Conservation (phyloP, 1,140 invertebrate species). For the Bombus consobrinus region DNA sequence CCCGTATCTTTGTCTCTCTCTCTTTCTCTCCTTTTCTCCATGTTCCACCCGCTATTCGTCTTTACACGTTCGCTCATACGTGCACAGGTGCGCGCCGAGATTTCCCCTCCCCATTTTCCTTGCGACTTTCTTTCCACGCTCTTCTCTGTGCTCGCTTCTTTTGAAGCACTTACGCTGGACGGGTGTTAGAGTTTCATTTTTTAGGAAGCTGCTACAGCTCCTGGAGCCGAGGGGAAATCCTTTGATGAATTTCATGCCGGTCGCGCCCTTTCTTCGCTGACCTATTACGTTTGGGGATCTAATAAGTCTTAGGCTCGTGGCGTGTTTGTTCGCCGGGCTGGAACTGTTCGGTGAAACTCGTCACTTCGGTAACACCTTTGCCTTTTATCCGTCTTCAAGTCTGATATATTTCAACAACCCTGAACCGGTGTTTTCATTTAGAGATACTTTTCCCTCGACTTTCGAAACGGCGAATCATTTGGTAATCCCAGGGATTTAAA, state of each 20-base stretch:
- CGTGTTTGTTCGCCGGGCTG: background rate
- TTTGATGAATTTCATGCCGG: slow-evolving; percentile 32
- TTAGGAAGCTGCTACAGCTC: slow-evolving; percentile 11
- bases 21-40: slow-evolving; percentile 2
- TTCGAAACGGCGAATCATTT: no score
- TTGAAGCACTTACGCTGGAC: slow-evolving; percentile 31
- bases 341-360: background rate
- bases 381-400: background rate
- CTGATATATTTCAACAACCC: background rate
- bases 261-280: slow-evolving; percentile 15
- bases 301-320: slow-evolving; percentile 7
- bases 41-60: slow-evolving; percentile 57
- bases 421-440: no score
- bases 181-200: slow-evolving; percentile 45
- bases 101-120: slow-evolving; percentile 20
- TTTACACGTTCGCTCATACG: slow-evolving; percentile 52
- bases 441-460: no score
- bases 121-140: slow-evolving; percentile 24
- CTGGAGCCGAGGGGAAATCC: background rate
- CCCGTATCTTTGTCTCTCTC: slow-evolving; percentile 22
- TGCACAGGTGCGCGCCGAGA: slow-evolving; percentile 45
- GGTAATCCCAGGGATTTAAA: no score
- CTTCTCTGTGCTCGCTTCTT: slow-evolving; percentile 7
- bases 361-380: background rate
- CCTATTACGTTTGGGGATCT: slow-evolving; percentile 19